Percentiles rank a stretch among this genome's conserved stretches.
Evolutionary conservation across 1,140 invertebrate species (phyloP).

Genomic region (Drosophila quadrilineata): DNA sequence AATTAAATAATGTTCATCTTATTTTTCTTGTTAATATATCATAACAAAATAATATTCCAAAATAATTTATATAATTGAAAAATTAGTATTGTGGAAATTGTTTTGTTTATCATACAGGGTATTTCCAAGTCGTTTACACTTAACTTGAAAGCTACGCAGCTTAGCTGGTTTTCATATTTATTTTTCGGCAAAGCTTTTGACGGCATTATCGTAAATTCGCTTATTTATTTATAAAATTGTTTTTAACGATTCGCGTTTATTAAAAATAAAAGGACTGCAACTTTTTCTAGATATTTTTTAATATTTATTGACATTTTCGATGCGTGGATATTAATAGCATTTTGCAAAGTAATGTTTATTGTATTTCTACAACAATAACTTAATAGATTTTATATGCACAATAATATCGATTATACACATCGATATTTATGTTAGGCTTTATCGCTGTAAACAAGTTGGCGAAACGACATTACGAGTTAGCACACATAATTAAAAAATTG

Average conservation of each 20-base stretch:
- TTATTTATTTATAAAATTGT: constrained; percentile 16
- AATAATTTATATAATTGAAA: no score
- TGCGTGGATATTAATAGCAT: constrained; percentile 2
- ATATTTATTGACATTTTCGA: neutral
- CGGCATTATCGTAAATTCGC: constrained; percentile 14
- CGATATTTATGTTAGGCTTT: neutral
- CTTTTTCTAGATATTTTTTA: neutral
- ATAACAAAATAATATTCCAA: no score
- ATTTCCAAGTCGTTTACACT: neutral
- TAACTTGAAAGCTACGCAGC: neutral
- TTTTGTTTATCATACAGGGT: neutral
- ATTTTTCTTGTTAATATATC: no score
- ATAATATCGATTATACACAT: constrained; percentile 11
- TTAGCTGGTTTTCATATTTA: constrained; percentile 4
- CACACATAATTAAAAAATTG: neutral
- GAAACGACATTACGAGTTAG: neutral
- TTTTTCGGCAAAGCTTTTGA: neutral
- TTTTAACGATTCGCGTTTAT: neutral
- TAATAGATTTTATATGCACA: constrained; percentile 6
- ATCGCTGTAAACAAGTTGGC: constrained; percentile 14
- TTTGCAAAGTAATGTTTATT: constrained; percentile 13
- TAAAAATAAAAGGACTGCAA: neutral
- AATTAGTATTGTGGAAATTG: no score
- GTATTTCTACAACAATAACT: constrained; percentile 6
- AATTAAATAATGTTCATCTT: no score